Percentiles rank a stretch among this genome's conserved stretches.
Evolutionary conservation across 2,797 vertebrate genomes (phyloP).

Genomic region (Cossypha heuglini): DNA sequence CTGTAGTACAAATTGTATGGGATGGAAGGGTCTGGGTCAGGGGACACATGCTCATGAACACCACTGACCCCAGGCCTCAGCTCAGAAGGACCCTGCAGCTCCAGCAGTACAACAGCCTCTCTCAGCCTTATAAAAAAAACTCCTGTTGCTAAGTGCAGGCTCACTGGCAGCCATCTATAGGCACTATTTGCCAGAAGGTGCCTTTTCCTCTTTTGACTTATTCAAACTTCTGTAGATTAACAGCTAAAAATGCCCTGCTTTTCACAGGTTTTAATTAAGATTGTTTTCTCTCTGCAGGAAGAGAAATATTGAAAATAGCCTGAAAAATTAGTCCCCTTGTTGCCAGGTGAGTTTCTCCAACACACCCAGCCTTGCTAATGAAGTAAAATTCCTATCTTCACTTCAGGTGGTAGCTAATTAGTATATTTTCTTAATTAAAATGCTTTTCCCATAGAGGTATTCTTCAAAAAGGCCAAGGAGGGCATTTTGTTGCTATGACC

Average conservation of each 20-base stretch:
- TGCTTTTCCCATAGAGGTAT: constrained; percentile 33
- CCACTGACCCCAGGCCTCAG: background rate
- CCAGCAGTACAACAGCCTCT: background rate
- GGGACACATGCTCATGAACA: background rate
- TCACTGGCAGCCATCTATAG: constrained; percentile 7
- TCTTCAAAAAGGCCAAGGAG: constrained; percentile 54
- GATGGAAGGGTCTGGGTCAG: background rate
- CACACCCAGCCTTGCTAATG: constrained; percentile 57
- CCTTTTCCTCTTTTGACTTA: constrained; percentile 49
- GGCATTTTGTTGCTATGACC: constrained; percentile 60
- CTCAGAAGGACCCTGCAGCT: background rate
- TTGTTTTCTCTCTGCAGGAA: constrained; percentile 56
- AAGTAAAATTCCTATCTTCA: constrained; percentile 56
- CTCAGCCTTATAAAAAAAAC: background rate
- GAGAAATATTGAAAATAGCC: constrained; percentile 53
- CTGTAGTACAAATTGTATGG: background rate
- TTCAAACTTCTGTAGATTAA: constrained; percentile 61
- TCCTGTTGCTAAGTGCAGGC: constrained; percentile 46
- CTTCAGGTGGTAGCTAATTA: constrained; percentile 64
- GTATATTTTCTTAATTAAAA: constrained; percentile 64
- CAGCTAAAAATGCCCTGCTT: constrained; percentile 55
- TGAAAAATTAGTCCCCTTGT: constrained; percentile 55
- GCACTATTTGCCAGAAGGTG: constrained; percentile 49
- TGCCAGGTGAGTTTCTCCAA: constrained; percentile 64
- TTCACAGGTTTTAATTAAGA: constrained; percentile 66